A percentile compares a stretch with the other conserved stretches of the same genome.
phyloP scores from a whole-genome alignment of 2,888 invertebrate genomes.

The Camponotus fellah region DNA sequence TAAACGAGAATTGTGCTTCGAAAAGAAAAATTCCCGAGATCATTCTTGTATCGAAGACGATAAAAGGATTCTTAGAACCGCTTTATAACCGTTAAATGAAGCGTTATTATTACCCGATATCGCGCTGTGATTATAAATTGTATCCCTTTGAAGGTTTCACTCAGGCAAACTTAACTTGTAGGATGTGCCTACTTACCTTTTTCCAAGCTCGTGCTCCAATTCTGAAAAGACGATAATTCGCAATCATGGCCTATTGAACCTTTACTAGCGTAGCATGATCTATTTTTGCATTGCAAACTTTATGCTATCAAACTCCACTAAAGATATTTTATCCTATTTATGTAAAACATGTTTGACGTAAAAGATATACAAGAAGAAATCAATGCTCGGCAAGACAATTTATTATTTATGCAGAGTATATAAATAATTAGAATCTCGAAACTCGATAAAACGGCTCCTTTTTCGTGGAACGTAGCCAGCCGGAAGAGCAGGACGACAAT shows the following conservation, averaged over 20 bases:
- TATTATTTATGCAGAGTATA: conserved; percentile 19
- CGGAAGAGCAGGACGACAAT: conserved; percentile 35
- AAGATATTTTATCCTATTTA: conserved; percentile 17
- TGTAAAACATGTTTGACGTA: conserved; percentile 8
- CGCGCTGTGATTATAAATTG: conserved; percentile 70
- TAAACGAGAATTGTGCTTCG: background rate
- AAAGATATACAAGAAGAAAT: conserved; percentile 20
- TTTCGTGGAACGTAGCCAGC: background rate
- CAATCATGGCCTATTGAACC: conserved; percentile 70
- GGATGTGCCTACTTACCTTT: conserved; percentile 40
- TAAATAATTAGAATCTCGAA: conserved; percentile 45
- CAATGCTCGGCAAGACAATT: conserved; percentile 1
- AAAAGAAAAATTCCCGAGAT: conserved; percentile 8
- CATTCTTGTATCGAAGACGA: conserved; percentile 3
- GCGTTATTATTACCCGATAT: conserved; percentile 64
- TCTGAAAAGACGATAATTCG: conserved; percentile 73
- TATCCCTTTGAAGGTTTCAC: conserved; percentile 66
- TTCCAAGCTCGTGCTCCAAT: conserved; percentile 65
- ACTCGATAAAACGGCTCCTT: conserved; percentile 30
- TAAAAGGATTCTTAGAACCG: conserved; percentile 9
- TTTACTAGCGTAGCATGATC: conserved; percentile 62
- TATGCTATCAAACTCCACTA: conserved; percentile 5
- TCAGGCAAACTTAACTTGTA: conserved; percentile 63
- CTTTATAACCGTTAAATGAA: conserved; percentile 68
- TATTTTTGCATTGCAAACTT: conserved; percentile 56